Base-by-base conservation (phyloP, 2,113 vertebrate genomes). In the Motacilla alba region DNA sequence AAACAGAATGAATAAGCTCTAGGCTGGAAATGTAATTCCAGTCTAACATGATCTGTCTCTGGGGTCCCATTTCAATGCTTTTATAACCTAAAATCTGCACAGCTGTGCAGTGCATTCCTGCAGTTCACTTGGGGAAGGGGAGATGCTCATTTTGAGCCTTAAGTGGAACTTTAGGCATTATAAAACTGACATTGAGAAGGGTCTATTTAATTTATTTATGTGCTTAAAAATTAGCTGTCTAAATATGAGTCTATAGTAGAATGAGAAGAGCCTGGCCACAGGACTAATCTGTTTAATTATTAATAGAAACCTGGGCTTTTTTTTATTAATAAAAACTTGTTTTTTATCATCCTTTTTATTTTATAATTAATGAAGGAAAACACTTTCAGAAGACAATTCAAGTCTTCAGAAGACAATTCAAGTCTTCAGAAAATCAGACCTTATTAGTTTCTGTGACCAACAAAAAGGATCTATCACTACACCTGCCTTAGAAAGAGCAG, bases 251-350 rank as follows among this genome's bases (percentile, higher is more conserved):
- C n/a, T 81, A 20, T 2, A 33, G 3, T 23, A 30, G 49, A 87
- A 68, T 0, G 2, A 74, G 22, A 33, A 50, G 52, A 78, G 6
- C 18, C 8, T 8, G 41, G 39, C 11, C 60, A 35, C 3, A 9
- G 60, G 52, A 21, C 9, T 31, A 15, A 37, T 11, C 10, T 53
- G 16, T 27, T 58, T 31, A 62, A 59, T 23, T 59, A 13, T 39
- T 81, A 47, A 55, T 39, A 39, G 5, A 68, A 7, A 35, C 27
- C 16, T 67, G 3, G 35, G 35, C 35, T 35, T 35, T 35, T 35
- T 35, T 35, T 23, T 59, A 13, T 39, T 81, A 47, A 55, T 39
- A 39, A 4, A 68, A 7, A 35, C 27, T 14, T 67, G 3, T 0
- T 64, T 41, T 28, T 66, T 37, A 21, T 63, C 35, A 49, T 28